Conservation (phyloP, 2,888 invertebrate genomes). For the Himalopsyche anomala region DNA sequence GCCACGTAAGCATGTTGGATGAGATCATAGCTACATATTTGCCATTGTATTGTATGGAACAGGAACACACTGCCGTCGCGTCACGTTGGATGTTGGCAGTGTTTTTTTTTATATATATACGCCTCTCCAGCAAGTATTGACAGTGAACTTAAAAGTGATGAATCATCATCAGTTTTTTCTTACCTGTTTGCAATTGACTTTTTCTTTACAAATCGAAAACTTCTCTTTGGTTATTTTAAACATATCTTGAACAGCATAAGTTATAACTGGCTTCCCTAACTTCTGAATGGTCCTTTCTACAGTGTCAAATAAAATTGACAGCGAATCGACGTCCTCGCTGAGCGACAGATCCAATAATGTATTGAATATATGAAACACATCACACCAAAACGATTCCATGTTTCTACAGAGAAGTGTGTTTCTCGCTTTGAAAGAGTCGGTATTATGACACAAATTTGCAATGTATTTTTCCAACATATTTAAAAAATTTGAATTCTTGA, state of each 20-base stretch:
- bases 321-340: slow-evolving; percentile 47
- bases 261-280: neutral
- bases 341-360: slow-evolving; percentile 40
- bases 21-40: no score
- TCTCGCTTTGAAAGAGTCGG: neutral
- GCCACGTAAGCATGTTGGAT: no score
- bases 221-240: slow-evolving; percentile 44
- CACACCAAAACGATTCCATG: slow-evolving; percentile 32
- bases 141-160: no score
- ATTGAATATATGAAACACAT: slow-evolving; percentile 40
- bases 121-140: no score
- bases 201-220: slow-evolving; percentile 45
- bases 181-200: slow-evolving; percentile 46
- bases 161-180: neutral
- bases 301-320: slow-evolving; percentile 40
- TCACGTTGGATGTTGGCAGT: no score
- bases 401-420: slow-evolving; percentile 48
- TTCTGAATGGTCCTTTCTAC: slow-evolving; percentile 28
- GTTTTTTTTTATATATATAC: no score
- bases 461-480: slow-evolving; percentile 45
- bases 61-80: no score
- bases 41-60: no score
- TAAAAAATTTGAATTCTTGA: slow-evolving; percentile 44
- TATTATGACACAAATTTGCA: slow-evolving; percentile 22
- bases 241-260: neutral